phyloP scores from a whole-genome alignment of 1,140 invertebrate genomes.

The Bombus breviceps region DNA sequence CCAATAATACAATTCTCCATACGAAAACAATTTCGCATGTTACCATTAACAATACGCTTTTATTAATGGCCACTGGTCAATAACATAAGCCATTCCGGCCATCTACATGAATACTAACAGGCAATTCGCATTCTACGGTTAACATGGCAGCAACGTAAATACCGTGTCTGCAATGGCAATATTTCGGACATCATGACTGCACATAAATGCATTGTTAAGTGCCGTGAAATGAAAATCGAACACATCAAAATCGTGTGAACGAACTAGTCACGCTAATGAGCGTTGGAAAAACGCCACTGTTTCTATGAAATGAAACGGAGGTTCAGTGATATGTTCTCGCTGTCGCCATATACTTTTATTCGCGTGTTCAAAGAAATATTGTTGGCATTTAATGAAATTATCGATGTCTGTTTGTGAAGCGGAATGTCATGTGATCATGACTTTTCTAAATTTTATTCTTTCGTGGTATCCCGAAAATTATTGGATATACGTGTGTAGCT shows the following conservation, averaged over 20 bases:
- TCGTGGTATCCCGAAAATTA: background rate
- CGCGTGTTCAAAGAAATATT: background rate
- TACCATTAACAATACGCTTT: constrained; percentile 1
- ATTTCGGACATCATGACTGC: constrained; percentile 39
- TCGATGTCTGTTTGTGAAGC: background rate
- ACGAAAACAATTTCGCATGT: constrained; percentile 23
- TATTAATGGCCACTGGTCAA: background rate
- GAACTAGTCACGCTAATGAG: constrained; percentile 42
- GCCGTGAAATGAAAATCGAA: constrained; percentile 49
- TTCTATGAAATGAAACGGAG: background rate
- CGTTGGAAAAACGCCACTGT: constrained; percentile 29
- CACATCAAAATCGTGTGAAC: constrained; percentile 44
- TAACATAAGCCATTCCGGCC: constrained; percentile 4
- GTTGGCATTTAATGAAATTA: background rate
- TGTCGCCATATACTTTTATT: background rate
- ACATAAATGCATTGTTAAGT: constrained; percentile 55
- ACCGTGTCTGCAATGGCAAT: constrained; percentile 44
- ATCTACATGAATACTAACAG: constrained; percentile 11
- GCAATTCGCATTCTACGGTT: constrained; percentile 20
- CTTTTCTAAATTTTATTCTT: background rate
- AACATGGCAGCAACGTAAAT: constrained; percentile 11
- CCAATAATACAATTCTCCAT: background rate
- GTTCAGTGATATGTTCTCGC: too few species aligned
- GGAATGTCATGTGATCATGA: background rate
- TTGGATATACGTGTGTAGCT: too few species aligned